Conservation (phyloP, 2,113 vertebrate species). For the Perccottus glenii region DNA sequence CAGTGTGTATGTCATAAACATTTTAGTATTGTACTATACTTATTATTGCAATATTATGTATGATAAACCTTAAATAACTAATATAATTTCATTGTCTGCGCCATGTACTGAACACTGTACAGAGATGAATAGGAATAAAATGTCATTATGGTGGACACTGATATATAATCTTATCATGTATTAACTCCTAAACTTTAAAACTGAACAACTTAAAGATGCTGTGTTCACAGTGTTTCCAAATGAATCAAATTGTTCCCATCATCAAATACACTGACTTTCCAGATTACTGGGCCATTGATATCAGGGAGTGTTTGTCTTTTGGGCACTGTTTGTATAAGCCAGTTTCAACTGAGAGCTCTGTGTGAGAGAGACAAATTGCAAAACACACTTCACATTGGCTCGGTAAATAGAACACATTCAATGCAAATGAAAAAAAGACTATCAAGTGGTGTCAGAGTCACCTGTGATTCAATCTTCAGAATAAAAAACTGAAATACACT, state of each 20-base stretch:
- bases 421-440: constrained; percentile 35
- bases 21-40: constrained; percentile 25
- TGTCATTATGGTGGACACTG: not conserved
- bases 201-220: not conserved
- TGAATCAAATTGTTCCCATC: not conserved
- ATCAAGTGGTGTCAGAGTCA: constrained; percentile 13
- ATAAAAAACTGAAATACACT: constrained; percentile 5
- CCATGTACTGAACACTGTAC: not conserved
- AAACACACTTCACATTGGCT: constrained; percentile 26
- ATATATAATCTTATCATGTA: not conserved
- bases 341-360: constrained; percentile 52
- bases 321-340: constrained; percentile 55
- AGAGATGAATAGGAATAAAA: not conserved
- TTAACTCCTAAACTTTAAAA: not conserved
- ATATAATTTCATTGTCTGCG: not conserved
- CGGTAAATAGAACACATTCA: constrained; percentile 11
- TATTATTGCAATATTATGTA: constrained; percentile 45
- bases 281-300: constrained; percentile 14
- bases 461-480: constrained; percentile 24
- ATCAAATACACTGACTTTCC: not conserved
- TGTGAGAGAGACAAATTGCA: constrained; percentile 25
- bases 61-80: not conserved
- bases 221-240: not conserved
- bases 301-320: constrained; percentile 51
- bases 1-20: constrained; percentile 18